Conservation (phyloP, 2,888 invertebrate genomes). For the Lingula anatina region DNA sequence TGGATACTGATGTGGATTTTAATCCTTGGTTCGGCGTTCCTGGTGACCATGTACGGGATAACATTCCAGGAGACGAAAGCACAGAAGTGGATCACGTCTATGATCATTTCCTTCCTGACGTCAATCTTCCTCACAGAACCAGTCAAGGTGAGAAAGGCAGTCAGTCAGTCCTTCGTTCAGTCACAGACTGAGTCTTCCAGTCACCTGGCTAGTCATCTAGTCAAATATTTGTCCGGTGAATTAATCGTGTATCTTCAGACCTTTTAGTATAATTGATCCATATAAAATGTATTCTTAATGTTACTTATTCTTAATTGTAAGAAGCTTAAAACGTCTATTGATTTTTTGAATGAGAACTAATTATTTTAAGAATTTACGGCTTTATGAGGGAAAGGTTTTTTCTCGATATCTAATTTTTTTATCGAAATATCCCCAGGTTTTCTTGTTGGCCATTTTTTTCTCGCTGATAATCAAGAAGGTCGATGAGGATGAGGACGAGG, state of each 20-base stretch:
- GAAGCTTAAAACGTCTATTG: too few species aligned
- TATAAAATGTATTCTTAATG: too few species aligned
- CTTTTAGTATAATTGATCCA: too few species aligned
- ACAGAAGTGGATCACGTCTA: slow-evolving; percentile 55
- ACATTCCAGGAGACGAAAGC: slow-evolving; percentile 54
- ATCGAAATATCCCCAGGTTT: slow-evolving; percentile 26
- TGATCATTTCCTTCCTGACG: slow-evolving; percentile 53
- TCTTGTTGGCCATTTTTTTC: slow-evolving; percentile 47
- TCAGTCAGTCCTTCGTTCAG: background rate
- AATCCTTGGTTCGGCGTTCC: slow-evolving; percentile 46
- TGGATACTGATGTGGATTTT: slow-evolving; percentile 52
- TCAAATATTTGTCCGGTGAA: too few species aligned
- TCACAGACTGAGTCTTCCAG: too few species aligned
- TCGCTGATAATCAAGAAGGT: slow-evolving; percentile 47
- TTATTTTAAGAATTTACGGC: too few species aligned
- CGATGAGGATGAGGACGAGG: slow-evolving; percentile 35
- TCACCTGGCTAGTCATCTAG: too few species aligned
- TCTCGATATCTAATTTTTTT: too few species aligned
- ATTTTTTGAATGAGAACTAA: too few species aligned
- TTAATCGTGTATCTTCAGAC: too few species aligned
- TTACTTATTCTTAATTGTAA: too few species aligned
- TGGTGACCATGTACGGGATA: slow-evolving; percentile 54
- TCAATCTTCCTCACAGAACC: slow-evolving; percentile 56
- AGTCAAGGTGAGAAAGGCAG: slow-evolving; percentile 48
- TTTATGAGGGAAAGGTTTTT: too few species aligned